These are phyloP conservation scores for Parascotia fuliginaria DNA, from an alignment of 2,888 invertebrate genomes.

Conservation along the genomic window DNA sequence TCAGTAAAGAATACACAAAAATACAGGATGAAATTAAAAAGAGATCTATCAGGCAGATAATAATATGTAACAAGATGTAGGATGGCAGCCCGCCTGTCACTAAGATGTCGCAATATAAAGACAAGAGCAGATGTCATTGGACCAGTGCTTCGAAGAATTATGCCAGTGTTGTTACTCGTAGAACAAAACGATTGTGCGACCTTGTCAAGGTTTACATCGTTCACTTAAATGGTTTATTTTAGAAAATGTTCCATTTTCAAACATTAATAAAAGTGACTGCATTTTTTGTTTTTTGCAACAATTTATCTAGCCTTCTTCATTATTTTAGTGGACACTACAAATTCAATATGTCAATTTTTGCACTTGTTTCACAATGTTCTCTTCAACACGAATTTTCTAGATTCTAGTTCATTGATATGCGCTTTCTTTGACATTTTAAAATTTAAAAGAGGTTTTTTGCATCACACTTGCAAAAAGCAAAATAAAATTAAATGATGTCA, in stretches of 20 bases:
- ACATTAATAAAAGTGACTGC: constrained; percentile 6
- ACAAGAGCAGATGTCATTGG: constrained; percentile 72
- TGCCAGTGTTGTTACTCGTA: constrained; percentile 59
- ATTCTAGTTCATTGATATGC: too few species aligned
- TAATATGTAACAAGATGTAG: constrained; percentile 30
- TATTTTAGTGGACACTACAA: constrained; percentile 1
- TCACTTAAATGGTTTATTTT: constrained; percentile 55
- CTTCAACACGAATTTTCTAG: neutral
- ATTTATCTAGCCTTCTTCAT: neutral
- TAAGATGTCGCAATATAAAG: constrained; percentile 71
- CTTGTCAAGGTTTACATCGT: constrained; percentile 59
- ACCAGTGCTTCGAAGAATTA: constrained; percentile 57
- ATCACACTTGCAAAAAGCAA: too few species aligned
- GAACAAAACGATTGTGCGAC: constrained; percentile 55
- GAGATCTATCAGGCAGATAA: constrained; percentile 35
- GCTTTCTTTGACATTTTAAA: too few species aligned
- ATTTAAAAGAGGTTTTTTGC: too few species aligned
- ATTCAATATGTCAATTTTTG: neutral
- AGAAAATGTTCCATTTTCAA: constrained; percentile 19
- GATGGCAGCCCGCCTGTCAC: constrained; percentile 57
- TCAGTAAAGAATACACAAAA: constrained; percentile 16
- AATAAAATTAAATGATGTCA: too few species aligned
- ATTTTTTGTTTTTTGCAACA: constrained; percentile 5
- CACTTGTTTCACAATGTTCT: neutral
- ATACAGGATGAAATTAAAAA: constrained; percentile 30